Conservation (phyloP, 2,113 vertebrate species). For the Psilopogon haemacephalus region DNA sequence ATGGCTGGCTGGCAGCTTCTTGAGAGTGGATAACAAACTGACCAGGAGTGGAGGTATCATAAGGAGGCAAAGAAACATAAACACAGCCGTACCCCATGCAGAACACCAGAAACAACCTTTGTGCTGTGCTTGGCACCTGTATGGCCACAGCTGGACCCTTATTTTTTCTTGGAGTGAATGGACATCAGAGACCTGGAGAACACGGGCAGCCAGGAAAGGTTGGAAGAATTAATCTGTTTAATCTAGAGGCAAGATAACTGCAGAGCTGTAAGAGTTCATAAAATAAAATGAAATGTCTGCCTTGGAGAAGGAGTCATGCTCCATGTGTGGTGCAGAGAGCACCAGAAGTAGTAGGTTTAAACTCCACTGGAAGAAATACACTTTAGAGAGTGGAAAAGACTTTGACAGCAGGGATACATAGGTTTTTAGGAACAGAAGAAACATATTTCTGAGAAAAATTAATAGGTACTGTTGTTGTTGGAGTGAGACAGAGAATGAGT, state of each 20-base stretch:
- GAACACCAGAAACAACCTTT: neutral
- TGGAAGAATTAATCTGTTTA: neutral
- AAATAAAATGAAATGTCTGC: neutral
- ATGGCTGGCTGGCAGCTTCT: neutral
- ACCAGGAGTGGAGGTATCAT: neutral
- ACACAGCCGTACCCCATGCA: neutral
- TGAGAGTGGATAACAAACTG: neutral
- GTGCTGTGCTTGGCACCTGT: neutral
- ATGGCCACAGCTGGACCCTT: neutral
- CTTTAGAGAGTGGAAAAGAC: neutral
- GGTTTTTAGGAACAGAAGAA: neutral
- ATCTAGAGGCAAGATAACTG: neutral
- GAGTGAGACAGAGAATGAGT: neutral
- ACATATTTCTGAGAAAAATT: neutral
- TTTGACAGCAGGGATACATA: neutral
- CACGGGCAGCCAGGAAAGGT: neutral
- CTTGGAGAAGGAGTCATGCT: neutral
- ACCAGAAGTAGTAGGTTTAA: neutral
- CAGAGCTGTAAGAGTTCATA: neutral
- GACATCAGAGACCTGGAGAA: neutral
- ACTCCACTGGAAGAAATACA: neutral
- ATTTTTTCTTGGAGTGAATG: neutral
- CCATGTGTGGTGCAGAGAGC: neutral
- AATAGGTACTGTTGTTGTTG: neutral
- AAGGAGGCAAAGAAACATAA: neutral